Percentiles rank a stretch among this genome's conserved stretches.
Evolutionary conservation across 2,113 vertebrate genomes (phyloP).

Genomic region (Otis tarda): DNA sequence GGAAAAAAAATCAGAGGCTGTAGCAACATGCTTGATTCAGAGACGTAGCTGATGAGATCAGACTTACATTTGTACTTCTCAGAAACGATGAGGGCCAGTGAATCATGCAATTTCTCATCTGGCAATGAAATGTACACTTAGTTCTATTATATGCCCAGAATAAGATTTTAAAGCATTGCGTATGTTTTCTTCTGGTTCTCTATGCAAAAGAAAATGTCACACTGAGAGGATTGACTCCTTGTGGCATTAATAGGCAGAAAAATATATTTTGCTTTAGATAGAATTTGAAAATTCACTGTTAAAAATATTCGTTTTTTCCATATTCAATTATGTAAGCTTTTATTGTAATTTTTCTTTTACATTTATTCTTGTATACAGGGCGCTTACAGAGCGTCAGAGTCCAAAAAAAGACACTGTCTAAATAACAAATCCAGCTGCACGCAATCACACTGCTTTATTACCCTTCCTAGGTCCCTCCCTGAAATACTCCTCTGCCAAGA

Average conservation of each 20-base stretch:
- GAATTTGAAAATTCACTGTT: not conserved
- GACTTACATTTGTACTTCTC: slow-evolving; percentile 28
- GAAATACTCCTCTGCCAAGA: not conserved
- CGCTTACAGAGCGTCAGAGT: not conserved
- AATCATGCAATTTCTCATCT: slow-evolving; percentile 22
- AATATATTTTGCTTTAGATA: not conserved
- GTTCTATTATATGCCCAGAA: not conserved
- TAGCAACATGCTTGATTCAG: not conserved
- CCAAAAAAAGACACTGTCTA: not conserved
- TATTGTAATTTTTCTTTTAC: not conserved
- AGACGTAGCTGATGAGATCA: slow-evolving; percentile 8
- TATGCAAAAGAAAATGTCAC: not conserved
- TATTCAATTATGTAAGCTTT: not conserved
- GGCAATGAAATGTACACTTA: not conserved
- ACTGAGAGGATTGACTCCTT: not conserved
- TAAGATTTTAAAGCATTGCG: not conserved
- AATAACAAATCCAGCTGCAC: slow-evolving; percentile 23
- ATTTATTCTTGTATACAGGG: not conserved
- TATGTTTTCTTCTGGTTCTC: not conserved
- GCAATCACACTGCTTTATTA: not conserved
- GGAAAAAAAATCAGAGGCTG: not conserved
- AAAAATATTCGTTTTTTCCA: not conserved
- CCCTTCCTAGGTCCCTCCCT: not conserved
- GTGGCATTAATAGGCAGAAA: not conserved
- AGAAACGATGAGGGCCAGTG: not conserved